A percentile compares a stretch with the other conserved stretches of the same genome.
phyloP scores from a whole-genome alignment of 2,797 vertebrate species.

The Sebastes baramenuke region DNA sequence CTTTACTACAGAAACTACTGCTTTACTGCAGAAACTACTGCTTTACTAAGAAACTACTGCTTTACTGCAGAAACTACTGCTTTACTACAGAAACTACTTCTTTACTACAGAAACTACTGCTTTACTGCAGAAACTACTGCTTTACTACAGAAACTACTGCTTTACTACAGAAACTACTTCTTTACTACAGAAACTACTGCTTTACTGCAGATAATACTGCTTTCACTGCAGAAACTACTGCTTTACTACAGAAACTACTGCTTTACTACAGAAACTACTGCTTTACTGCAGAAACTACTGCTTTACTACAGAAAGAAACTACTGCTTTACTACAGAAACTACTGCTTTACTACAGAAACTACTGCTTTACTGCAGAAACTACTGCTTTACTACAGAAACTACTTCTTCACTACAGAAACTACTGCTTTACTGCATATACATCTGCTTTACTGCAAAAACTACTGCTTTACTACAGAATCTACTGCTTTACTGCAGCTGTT shows the following conservation, averaged over 20 bases:
- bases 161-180: not conserved
- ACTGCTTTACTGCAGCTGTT: not conserved
- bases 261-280: not conserved
- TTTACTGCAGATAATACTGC: not conserved
- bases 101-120: not conserved
- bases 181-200: not conserved
- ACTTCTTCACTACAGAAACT: not conserved
- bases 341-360: not conserved
- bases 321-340: not conserved
- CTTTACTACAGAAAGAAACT: not conserved
- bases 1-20: not conserved
- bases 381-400: not conserved
- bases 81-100: not conserved
- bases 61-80: rapidly evolving
- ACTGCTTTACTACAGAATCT: not conserved
- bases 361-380: not conserved
- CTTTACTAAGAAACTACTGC: too few species aligned
- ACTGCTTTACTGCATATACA: not conserved
- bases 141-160: not conserved
- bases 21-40: not conserved
- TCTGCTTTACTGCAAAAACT: not conserved
- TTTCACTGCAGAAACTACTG: not conserved
- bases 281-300: not conserved
- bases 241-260: not conserved
- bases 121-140: not conserved